phyloP scores from a whole-genome alignment of 2,113 vertebrate species.

The Campylomormyrus numenius region DNA sequence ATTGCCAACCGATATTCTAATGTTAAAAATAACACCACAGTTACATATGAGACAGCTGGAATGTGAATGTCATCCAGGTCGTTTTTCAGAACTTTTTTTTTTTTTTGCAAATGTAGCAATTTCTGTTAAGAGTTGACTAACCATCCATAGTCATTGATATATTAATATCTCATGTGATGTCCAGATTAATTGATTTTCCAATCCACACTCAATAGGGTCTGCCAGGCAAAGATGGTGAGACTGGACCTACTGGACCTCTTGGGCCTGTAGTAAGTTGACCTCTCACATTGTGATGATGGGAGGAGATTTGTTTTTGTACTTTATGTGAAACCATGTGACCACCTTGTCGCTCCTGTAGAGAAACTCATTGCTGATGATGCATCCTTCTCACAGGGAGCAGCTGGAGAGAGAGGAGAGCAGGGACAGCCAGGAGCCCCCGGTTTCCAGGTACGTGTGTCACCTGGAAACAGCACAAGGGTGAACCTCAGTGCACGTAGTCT shows the following conservation, averaged over 20 bases:
- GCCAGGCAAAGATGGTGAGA: slow-evolving; percentile 94
- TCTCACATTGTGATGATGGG: not conserved
- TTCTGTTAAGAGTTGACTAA: not conserved
- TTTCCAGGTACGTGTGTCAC: slow-evolving; percentile 76
- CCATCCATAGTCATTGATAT: not conserved
- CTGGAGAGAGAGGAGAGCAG: slow-evolving; percentile 92
- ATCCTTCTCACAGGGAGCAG: slow-evolving; percentile 67
- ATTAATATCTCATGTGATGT: not conserved
- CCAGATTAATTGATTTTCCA: not conserved
- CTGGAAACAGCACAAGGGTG: not conserved
- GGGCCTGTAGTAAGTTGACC: slow-evolving; percentile 79
- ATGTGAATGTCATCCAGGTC: not conserved
- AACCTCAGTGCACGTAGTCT: not conserved
- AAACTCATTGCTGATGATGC: not conserved
- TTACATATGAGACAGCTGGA: not conserved
- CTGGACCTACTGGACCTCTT: slow-evolving; percentile 73
- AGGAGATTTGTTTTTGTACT: not conserved
- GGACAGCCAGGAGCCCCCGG: slow-evolving; percentile 85
- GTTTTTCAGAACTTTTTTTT: not conserved
- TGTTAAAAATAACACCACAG: not conserved
- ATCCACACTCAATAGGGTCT: slow-evolving; percentile 66
- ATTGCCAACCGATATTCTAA: not conserved
- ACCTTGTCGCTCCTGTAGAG: not conserved
- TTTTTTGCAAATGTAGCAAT: not conserved
- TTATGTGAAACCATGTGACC: not conserved